phyloP scores from a whole-genome alignment of 2,797 vertebrate species.

The Gobio occitaniae region DNA sequence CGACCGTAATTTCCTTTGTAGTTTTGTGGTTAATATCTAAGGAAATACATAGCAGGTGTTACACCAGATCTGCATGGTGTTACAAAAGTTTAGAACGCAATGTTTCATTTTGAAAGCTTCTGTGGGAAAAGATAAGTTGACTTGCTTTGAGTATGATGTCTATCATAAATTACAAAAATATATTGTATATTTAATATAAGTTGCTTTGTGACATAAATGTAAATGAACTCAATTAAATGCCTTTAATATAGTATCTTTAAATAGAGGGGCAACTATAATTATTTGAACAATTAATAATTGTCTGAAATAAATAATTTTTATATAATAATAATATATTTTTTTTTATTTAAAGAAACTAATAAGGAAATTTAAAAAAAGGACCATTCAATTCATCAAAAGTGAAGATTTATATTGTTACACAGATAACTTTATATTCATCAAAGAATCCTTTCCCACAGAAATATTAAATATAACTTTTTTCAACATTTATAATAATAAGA shows the following conservation, averaged over 20 bases:
- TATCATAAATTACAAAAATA: neutral
- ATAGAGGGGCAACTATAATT: neutral
- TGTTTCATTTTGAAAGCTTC: neutral
- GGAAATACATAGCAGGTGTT: neutral
- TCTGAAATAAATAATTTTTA: neutral
- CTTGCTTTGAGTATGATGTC: neutral
- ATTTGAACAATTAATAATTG: neutral
- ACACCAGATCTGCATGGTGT: neutral
- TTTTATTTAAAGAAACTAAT: too few relatives aligned
- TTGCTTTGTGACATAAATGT: neutral
- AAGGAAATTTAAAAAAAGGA: neutral
- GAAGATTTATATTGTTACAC: neutral
- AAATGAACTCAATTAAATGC: neutral
- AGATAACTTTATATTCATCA: neutral
- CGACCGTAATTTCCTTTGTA: neutral
- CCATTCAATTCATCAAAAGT: neutral
- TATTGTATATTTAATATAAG: neutral
- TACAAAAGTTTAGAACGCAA: neutral
- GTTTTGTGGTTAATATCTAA: neutral
- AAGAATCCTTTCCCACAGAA: neutral
- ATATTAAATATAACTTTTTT: neutral
- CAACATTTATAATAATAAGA: neutral
- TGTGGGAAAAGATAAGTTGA: neutral
- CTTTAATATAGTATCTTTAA: neutral
- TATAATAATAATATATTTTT: too few relatives aligned